Evolutionary conservation across 2,113 vertebrate genomes (phyloP).

Genomic region (Hippocampus guttulatus): DNA sequence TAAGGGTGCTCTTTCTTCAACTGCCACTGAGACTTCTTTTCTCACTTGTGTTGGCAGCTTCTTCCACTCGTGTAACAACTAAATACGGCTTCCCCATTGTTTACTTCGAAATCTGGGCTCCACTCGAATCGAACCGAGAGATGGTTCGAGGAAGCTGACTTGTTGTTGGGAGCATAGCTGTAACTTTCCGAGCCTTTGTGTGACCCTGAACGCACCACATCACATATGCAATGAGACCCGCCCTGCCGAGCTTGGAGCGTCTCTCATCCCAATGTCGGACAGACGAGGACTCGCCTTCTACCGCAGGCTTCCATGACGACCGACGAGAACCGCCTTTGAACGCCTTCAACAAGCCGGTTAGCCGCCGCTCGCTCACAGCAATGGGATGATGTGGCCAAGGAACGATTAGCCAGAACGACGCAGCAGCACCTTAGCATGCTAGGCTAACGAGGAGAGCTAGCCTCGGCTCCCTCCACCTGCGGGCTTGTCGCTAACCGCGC

Average conservation of each 20-base stretch:
- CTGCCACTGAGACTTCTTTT: too few relatives aligned
- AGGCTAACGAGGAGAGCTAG: conserved; percentile 55
- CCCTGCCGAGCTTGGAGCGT: conserved; percentile 52
- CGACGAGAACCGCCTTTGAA: conserved; percentile 15
- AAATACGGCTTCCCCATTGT: too few relatives aligned
- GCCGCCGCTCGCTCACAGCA: conserved; percentile 31
- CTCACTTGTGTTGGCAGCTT: too few relatives aligned
- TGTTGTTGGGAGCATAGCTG: too few relatives aligned
- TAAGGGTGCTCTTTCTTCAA: too few relatives aligned
- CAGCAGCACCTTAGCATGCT: conserved; percentile 46
- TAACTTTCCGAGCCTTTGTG: conserved; percentile 29
- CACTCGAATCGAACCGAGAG: too few relatives aligned
- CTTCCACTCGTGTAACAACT: too few relatives aligned
- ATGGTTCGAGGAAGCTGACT: too few relatives aligned
- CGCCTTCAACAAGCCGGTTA: conserved; percentile 27
- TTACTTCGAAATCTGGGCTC: too few relatives aligned
- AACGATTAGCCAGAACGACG: conserved; percentile 43
- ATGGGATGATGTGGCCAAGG: conserved; percentile 53
- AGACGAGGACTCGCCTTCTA: conserved; percentile 10
- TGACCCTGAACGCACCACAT: conserved; percentile 40
- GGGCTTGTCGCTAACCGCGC: conserved; percentile 23
- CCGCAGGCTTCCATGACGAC: conserved; percentile 35
- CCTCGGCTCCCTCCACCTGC: conserved; percentile 50
- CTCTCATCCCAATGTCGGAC: conserved; percentile 7
- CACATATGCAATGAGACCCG: conserved; percentile 70